Evolutionary conservation across 2,113 vertebrate genomes (phyloP), one percentile per base, ranked within the genome.

Genomic region (Hepsetus odoe): DNA sequence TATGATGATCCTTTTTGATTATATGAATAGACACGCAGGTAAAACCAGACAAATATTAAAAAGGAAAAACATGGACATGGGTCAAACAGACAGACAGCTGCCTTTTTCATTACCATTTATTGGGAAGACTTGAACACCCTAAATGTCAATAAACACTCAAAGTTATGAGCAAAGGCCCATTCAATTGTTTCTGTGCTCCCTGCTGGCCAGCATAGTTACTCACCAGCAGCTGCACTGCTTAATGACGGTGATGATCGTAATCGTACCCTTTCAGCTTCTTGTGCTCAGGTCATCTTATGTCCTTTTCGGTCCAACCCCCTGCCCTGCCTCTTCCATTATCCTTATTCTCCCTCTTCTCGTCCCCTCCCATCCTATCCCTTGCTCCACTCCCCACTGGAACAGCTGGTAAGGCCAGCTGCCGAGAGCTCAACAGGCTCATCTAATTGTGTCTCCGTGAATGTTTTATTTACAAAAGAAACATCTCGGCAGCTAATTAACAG

Each of bases 371-470:
- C 76, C 49, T 10, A 26, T 74, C 10, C 40, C 44, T 26, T 22
- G 28, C 61, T 49, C 65, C 70, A 16, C 26, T 66, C 64, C 38
- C 49, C 46, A 53, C 44, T 67, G 67, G 89, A 91, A 88, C 90
- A 93, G 83, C 89, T 92, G 91, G 85, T 18, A 30, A 80, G 76
- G 86, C 82, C 92, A 92, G 88, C 88, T 91, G 91, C 86, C 55
- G 55, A 77, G 70, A 46, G 80, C 86, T 90, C 87, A 89, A 90
- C 89, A 90, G 83, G 85, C 86, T 83, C 51, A 3, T 28, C 86
- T 90, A 87, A 92, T 90, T 89, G 86, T 89, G 88, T 85, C 76
- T 86, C 86, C 81, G 84, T 88, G 84, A 87, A 90, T 88, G 84
- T 89, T 90, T 92, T 87, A 91, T 92, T 92, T 89, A 90, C 84